Conservation (phyloP, 2,797 vertebrate genomes). For the Mormyrus hasselquistii region DNA sequence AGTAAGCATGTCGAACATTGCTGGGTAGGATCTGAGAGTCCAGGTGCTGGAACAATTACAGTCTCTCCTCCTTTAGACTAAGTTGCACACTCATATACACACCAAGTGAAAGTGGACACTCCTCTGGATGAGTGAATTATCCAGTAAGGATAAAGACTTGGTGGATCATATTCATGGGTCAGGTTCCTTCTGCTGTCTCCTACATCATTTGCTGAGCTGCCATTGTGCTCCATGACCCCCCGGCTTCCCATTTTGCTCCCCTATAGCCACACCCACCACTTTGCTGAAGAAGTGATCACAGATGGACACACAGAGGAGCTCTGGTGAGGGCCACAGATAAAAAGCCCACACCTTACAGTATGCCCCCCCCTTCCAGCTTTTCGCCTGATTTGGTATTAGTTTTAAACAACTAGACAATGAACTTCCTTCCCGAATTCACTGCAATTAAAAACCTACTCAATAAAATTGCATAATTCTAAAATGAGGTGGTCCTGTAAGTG, state of each 20-base stretch:
- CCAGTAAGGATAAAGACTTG: constrained; percentile 62
- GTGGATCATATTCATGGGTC: constrained; percentile 75
- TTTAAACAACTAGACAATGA: not conserved
- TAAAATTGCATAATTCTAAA: not conserved
- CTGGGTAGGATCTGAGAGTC: constrained; percentile 43
- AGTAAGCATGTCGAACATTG: constrained; percentile 22
- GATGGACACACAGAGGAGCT: constrained; percentile 43
- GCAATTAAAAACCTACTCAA: not conserved
- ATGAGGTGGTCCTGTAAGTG: not conserved
- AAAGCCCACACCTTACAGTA: constrained; percentile 29
- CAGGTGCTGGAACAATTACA: constrained; percentile 73
- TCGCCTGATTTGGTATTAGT: not conserved
- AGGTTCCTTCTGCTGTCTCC: constrained; percentile 50
- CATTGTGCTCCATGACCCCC: constrained; percentile 43
- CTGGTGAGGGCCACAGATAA: constrained; percentile 53
- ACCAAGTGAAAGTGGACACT: constrained; percentile 40
- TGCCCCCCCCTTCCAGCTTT: not conserved
- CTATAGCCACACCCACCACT: constrained; percentile 40
- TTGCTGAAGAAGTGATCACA: constrained; percentile 60
- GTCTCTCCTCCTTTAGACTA: constrained; percentile 21
- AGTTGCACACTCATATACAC: constrained; percentile 21
- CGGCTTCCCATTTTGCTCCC: not conserved
- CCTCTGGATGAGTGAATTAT: constrained; percentile 55
- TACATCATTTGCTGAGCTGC: constrained; percentile 51
- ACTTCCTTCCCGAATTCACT: not conserved